These are phyloP conservation scores for Apogon talboti DNA, from an alignment of 2,797 vertebrate genomes.

Conservation along the genomic window DNA sequence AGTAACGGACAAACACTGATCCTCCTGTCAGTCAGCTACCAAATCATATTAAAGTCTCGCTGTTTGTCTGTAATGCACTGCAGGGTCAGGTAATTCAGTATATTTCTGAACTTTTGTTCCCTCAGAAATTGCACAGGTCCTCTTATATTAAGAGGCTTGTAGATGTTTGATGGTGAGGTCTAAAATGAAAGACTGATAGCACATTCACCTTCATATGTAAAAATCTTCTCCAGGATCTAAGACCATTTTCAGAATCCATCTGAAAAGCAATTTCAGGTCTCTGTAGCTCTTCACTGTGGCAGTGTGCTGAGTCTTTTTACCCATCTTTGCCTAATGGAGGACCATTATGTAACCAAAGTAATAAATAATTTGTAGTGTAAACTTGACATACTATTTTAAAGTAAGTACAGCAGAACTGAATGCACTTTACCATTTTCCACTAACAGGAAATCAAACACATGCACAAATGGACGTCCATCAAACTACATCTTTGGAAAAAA, in stretches of 20 bases:
- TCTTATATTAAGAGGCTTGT: constrained; percentile 7
- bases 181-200: constrained; percentile 24
- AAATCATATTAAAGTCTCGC: constrained; percentile 1
- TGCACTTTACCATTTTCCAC: background rate
- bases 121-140: constrained; percentile 36
- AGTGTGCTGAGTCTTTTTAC: background rate
- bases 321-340: background rate
- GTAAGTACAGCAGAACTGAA: background rate
- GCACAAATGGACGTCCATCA: background rate
- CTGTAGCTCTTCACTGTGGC: no score
- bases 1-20: background rate
- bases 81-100: constrained; percentile 37
- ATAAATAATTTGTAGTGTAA: background rate
- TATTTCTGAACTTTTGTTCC: constrained; percentile 47
- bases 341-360: background rate
- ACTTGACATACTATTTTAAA: background rate
- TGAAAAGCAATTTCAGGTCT: background rate
- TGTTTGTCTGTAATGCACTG: constrained; percentile 24
- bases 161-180: constrained; percentile 18
- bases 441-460: background rate
- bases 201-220: constrained; percentile 16
- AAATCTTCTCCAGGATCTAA: background rate
- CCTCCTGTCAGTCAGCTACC: constrained; percentile 4
- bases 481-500: background rate
- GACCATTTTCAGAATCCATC: background rate